These are phyloP conservation scores for Pentalonia nigronervosa DNA, from an alignment of 1,140 invertebrate species.

Conservation along the genomic window DNA sequence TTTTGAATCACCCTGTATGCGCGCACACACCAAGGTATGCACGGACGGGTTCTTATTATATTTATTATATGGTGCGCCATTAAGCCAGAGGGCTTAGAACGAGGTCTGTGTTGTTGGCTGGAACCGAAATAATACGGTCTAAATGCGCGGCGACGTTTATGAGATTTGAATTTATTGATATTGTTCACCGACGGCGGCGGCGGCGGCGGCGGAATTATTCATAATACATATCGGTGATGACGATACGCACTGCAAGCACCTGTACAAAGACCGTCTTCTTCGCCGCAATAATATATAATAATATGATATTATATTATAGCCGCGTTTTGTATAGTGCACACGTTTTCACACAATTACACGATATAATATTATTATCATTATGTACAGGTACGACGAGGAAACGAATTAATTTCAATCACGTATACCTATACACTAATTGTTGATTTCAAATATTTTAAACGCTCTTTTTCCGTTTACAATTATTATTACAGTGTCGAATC, in stretches of 20 bases:
- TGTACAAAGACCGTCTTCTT: neutral
- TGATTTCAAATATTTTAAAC: neutral
- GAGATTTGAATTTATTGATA: conserved; percentile 22
- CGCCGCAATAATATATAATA: too few species aligned
- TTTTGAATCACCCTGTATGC: too few species aligned
- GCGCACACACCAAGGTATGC: neutral
- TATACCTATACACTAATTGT: neutral
- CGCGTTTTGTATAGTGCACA: neutral
- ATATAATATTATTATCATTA: too few species aligned
- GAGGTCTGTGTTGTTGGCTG: neutral
- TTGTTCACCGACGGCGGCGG: neutral
- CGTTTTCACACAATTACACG: neutral
- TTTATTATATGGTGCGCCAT: conserved; percentile 16
- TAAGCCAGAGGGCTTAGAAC: conserved; percentile 35
- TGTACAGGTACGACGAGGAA: neutral
- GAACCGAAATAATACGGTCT: conserved; percentile 12
- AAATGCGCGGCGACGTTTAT: neutral
- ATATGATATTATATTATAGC: too few species aligned
- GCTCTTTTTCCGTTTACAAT: neutral
- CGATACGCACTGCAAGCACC: neutral
- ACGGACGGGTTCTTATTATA: neutral
- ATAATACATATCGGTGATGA: neutral
- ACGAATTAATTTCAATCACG: conserved; percentile 3
- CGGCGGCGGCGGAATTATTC: neutral
- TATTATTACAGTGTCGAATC: neutral